phyloP scores from a whole-genome alignment of 2,113 vertebrate genomes.

The Maccullochella peelii region DNA sequence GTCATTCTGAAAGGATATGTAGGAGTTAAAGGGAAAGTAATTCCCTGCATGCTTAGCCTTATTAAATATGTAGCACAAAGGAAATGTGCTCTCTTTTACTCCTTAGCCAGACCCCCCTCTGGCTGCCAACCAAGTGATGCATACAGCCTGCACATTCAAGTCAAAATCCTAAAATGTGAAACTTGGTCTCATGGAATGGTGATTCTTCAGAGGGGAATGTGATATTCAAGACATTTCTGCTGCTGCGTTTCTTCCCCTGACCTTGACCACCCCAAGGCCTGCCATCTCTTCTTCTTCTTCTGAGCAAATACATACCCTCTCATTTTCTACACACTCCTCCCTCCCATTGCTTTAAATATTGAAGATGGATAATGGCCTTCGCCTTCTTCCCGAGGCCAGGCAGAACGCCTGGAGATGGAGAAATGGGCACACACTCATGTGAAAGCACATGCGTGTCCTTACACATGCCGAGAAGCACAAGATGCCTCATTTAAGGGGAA shows the following conservation, averaged over 20 bases:
- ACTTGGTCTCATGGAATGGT: neutral
- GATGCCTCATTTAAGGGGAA: neutral
- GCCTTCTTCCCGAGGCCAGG: conserved; percentile 45
- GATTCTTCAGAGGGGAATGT: conserved; percentile 8
- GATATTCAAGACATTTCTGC: conserved; percentile 22
- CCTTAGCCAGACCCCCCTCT: conserved; percentile 46
- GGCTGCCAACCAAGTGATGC: conserved; percentile 37
- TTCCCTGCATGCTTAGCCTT: conserved; percentile 78
- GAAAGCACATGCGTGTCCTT: neutral
- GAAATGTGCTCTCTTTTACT: conserved; percentile 75
- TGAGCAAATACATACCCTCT: conserved; percentile 12
- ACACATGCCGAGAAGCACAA: neutral
- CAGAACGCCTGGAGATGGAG: conserved; percentile 40
- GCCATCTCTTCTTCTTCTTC: conserved; percentile 48
- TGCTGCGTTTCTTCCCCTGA: conserved; percentile 40
- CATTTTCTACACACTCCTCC: too few species aligned
- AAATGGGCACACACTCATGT: neutral
- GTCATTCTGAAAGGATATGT: conserved; percentile 66
- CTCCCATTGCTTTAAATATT: conserved; percentile 78
- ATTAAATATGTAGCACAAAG: conserved; percentile 81
- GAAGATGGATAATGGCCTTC: conserved; percentile 78
- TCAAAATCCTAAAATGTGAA: conserved; percentile 12
- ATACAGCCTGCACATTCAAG: conserved; percentile 28
- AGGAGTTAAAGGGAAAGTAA: conserved; percentile 68
- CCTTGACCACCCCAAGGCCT: conserved; percentile 54